Conservation (phyloP, 2,888 invertebrate genomes). For the Aphidoletes aphidimyza region DNA sequence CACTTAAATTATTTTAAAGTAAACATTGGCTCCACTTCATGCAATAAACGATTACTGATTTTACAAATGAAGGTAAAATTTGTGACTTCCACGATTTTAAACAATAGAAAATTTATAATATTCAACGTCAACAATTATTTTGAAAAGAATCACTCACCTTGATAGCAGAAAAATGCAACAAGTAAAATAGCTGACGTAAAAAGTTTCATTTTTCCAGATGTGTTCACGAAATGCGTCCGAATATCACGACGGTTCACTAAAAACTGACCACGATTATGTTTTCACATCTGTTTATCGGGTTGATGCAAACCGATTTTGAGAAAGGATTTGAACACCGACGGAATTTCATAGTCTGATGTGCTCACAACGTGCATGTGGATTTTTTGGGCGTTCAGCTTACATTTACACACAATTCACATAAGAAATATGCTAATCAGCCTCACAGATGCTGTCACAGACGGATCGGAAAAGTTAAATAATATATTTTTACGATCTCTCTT, state of each 20-base stretch:
- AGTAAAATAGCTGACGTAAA: not conserved
- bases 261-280: constrained; percentile 6
- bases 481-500: no score
- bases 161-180: constrained; percentile 20
- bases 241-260: not conserved
- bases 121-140: no score
- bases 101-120: no score
- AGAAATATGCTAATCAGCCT: not conserved
- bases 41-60: no score
- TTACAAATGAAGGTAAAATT: no score
- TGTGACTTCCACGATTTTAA: no score
- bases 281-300: not conserved
- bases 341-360: not conserved
- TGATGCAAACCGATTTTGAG: not conserved
- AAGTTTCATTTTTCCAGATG: not conserved
- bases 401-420: not conserved
- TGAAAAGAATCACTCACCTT: not conserved
- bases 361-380: not conserved
- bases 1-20: no score
- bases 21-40: no score
- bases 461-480: not conserved
- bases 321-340: constrained; percentile 19
- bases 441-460: not conserved
- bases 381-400: not conserved
- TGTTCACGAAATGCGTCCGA: not conserved